Evolutionary conservation across 2,888 invertebrate genomes (phyloP).

Genomic region (Lasioglossum lativentre): DNA sequence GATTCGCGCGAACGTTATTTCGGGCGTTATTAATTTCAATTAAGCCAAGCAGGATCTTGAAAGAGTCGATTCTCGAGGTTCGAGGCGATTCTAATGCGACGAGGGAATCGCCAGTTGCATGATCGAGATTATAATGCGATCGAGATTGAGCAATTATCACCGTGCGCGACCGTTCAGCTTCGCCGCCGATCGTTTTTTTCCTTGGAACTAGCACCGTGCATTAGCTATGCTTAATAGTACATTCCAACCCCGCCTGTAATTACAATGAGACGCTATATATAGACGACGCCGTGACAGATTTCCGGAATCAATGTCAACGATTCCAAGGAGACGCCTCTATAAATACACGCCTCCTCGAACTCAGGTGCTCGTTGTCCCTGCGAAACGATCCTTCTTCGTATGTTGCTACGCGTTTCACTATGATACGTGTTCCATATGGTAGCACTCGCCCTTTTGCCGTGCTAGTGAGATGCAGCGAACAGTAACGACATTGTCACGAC

Average conservation of each 20-base stretch:
- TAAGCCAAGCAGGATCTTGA: not conserved
- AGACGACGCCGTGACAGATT: constrained; percentile 57
- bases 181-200: constrained; percentile 24
- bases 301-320: constrained; percentile 67
- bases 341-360: constrained; percentile 45
- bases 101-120: constrained; percentile 12
- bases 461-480: not conserved
- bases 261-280: constrained; percentile 68
- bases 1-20: not conserved
- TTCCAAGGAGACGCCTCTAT: constrained; percentile 62
- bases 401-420: not conserved
- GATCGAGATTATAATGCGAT: constrained; percentile 20
- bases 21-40: not conserved
- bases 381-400: not conserved
- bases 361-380: not conserved
- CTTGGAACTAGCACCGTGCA: constrained; percentile 24
- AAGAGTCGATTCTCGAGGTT: not conserved
- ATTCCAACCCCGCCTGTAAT: constrained; percentile 55
- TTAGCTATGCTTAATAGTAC: constrained; percentile 60
- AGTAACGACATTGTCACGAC: not conserved
- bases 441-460: too few relatives aligned
- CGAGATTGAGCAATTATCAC: constrained; percentile 38
- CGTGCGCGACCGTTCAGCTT: constrained; percentile 15
- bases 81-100: not conserved
- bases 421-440: not conserved